Evolutionary conservation across 2,797 vertebrate species (phyloP).

Genomic region (Mus caroli): DNA sequence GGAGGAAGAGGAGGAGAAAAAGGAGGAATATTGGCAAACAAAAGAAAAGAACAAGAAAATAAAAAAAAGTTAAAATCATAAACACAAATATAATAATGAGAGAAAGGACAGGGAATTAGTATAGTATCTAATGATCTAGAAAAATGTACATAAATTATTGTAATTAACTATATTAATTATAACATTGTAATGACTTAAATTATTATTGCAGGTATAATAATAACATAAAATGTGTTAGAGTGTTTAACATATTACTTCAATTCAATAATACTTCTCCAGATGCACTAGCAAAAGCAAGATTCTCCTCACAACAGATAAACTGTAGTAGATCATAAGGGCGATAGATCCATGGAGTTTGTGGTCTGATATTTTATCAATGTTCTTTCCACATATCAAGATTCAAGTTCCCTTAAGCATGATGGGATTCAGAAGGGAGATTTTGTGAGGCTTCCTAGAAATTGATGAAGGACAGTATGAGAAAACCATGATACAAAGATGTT

Average conservation of each 20-base stretch:
- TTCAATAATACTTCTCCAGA: slow-evolving; percentile 21
- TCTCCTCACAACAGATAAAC: not conserved
- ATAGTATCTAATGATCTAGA: not conserved
- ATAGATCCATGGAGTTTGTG: not conserved
- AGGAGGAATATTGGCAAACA: not conserved
- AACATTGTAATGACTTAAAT: not conserved
- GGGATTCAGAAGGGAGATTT: not conserved
- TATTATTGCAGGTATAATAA: not conserved
- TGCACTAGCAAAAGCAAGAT: slow-evolving; percentile 27
- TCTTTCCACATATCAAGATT: not conserved
- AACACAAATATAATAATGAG: not conserved
- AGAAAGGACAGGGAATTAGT: not conserved
- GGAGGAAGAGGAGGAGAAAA: not conserved
- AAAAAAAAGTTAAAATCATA: not conserved
- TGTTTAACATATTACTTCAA: slow-evolving; percentile 1
- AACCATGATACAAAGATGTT: not conserved
- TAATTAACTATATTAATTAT: not conserved
- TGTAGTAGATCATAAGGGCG: not conserved
- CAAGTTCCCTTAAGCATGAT: not conserved
- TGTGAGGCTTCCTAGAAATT: not conserved
- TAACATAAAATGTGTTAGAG: not conserved
- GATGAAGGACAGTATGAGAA: not conserved
- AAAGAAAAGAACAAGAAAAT: not conserved
- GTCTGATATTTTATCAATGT: not conserved
- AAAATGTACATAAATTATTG: not conserved